Evolutionary conservation across 2,797 vertebrate genomes (phyloP).

Genomic region (Bucorvus abyssinicus): DNA sequence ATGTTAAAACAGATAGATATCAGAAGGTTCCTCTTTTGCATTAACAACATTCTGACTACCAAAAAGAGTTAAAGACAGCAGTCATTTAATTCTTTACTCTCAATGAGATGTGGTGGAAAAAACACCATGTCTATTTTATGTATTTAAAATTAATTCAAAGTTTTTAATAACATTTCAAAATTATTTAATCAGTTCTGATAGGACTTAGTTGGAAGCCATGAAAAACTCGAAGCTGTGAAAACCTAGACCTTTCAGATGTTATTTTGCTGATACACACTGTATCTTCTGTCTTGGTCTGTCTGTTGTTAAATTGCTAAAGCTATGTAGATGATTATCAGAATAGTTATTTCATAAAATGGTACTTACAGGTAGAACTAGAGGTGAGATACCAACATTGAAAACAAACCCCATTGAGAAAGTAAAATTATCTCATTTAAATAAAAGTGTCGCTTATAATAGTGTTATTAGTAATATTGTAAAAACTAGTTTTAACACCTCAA

Average conservation of each 20-base stretch:
- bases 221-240: background rate
- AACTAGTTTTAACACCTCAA: background rate
- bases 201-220: background rate
- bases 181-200: background rate
- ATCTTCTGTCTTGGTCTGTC: background rate
- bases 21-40: background rate
- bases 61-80: background rate
- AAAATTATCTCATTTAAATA: background rate
- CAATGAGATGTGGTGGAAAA: background rate
- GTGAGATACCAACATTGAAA: background rate
- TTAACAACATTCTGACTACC: background rate
- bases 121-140: background rate
- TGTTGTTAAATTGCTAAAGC: background rate
- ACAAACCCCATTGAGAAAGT: rapidly evolving
- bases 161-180: background rate
- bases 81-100: background rate
- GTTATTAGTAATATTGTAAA: background rate
- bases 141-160: background rate
- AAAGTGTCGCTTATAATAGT: rapidly evolving
- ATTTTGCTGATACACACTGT: background rate
- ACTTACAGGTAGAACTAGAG: background rate
- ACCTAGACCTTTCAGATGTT: background rate
- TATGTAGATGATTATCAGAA: background rate
- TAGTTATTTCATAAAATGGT: background rate
- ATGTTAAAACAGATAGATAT: background rate